Conservation (phyloP, 2,888 invertebrate species). For the Zhuqinia jingwanae region DNA sequence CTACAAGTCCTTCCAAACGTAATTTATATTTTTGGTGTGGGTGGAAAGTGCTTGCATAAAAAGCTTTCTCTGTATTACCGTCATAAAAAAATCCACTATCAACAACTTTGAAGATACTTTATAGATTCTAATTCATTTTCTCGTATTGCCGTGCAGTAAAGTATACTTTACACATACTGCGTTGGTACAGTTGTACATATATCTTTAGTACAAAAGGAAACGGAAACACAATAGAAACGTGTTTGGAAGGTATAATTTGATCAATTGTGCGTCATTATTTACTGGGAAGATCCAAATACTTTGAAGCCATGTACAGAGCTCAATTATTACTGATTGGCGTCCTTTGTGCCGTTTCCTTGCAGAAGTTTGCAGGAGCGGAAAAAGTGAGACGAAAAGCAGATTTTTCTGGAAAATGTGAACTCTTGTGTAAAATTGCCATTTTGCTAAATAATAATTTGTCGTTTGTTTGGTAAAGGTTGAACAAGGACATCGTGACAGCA, state of each 20-base stretch:
- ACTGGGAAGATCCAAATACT: slow-evolving; percentile 24
- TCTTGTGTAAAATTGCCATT: background rate
- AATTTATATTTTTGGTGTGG: slow-evolving; percentile 36
- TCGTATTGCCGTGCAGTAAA: too few relatives aligned
- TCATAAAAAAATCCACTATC: too few relatives aligned
- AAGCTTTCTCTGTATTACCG: too few relatives aligned
- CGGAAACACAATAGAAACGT: background rate
- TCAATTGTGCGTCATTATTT: background rate
- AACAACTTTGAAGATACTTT: too few relatives aligned
- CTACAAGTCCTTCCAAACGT: slow-evolving; percentile 56
- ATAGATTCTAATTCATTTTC: too few relatives aligned
- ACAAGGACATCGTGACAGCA: slow-evolving; percentile 56
- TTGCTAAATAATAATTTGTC: too few relatives aligned
- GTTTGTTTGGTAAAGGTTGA: slow-evolving; percentile 42
- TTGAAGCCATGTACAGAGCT: slow-evolving; percentile 46
- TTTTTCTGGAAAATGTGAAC: background rate
- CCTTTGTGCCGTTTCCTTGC: slow-evolving; percentile 48
- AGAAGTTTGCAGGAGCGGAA: slow-evolving; percentile 28
- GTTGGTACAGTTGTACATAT: background rate
- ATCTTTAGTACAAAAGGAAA: background rate
- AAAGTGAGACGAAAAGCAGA: slow-evolving; percentile 23
- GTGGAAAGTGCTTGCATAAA: slow-evolving; percentile 15
- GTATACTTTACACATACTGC: too few relatives aligned
- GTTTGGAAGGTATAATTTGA: background rate
- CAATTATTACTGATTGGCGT: slow-evolving; percentile 59